Evolutionary conservation across 2,888 invertebrate genomes (phyloP), one percentile per base, ranked within the genome.

Genomic region (Creontiades dilutus): DNA sequence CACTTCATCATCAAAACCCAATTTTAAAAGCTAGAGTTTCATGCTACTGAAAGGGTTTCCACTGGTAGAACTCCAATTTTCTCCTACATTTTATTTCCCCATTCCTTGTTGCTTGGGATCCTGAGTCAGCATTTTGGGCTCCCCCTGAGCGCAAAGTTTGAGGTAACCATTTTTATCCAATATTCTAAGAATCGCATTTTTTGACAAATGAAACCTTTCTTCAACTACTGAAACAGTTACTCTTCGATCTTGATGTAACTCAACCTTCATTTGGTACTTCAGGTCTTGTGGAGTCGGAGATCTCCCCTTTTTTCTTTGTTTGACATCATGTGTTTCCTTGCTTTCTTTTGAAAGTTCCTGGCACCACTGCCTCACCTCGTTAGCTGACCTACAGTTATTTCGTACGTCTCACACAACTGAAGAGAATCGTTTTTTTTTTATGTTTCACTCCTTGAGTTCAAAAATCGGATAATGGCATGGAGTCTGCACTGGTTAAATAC

Each of bases 341-440:
- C 75, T 2, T 28, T 19, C 75, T 75, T 75, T 19, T 5, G 75
- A 23, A 28, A 75, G 16, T 75, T 75, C 75, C 28, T 7, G 23
- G 75, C 75, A 75, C 75, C 75, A 75, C 75, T 75, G 4, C 28
- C 75, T 75, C 28, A 75, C 75, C 5, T 75, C 16, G 5, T 75
- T 75, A 75, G 28, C 28, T 13, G 75, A 27, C 75, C 4, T 75
- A 75, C 75, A 75, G 7, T 7, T 75, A 9, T 23, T 27, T 75
- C 75, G 16, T 52, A 5, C 11, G 52, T 52, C 52, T 52, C 52
- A 52, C 52, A 52, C 52, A 52, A 52, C 52, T 52, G 52, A 52
- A 2, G 16, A 52, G 52, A 52, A 52, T 52, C 14, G 16, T 12
- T 52, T 7, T 52, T 12, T 3, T 7, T 52, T 12, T 3, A 12